Percentiles rank a stretch among this genome's conserved stretches.
phyloP scores from a whole-genome alignment of 30 jellyfish, hydroid and myxozoan genomes.

The Aurelia aurita complex sp. Pacific region DNA sequence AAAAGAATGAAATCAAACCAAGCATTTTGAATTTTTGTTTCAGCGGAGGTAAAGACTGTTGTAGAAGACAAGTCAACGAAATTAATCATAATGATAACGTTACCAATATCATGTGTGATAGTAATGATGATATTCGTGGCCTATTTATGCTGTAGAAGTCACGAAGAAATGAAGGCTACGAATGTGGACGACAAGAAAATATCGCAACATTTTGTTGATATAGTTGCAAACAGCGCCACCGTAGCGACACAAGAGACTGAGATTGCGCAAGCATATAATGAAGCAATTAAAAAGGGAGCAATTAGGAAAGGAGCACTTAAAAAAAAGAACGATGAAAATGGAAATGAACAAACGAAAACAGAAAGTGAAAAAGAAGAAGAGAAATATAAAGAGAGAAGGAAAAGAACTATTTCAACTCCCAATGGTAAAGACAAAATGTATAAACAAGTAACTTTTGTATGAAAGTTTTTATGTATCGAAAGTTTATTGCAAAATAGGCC shows the following conservation, averaged over 20 bases:
- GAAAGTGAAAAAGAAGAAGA: not conserved
- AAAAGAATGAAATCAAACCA: too few relatives aligned
- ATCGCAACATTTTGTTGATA: conserved; percentile 68
- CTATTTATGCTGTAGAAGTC: conserved; percentile 67
- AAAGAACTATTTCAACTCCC: conserved; percentile 32
- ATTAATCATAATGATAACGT: conserved; percentile 22
- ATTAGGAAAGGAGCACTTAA: not conserved
- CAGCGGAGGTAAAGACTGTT: conserved; percentile 23
- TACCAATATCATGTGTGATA: conserved; percentile 61
- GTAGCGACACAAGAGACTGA: conserved; percentile 20
- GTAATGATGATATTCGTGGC: conserved; percentile 58
- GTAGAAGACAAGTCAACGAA: conserved; percentile 21
- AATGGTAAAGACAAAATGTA: conserved; percentile 60
- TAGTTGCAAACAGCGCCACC: conserved; percentile 49
- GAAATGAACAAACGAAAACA: not conserved
- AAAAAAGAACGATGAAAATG: not conserved
- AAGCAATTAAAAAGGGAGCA: not conserved
- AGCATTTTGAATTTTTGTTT: not conserved
- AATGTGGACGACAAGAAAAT: conserved; percentile 17
- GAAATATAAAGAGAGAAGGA: conserved; percentile 33
- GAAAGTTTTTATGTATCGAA: not conserved
- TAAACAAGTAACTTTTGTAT: conserved; percentile 65
- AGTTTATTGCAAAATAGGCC: too few relatives aligned
- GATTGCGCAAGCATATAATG: conserved; percentile 4
- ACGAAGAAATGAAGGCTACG: conserved; percentile 37